Conservation (phyloP, 2,113 vertebrate species). For the Chiloscyllium plagiosum region DNA sequence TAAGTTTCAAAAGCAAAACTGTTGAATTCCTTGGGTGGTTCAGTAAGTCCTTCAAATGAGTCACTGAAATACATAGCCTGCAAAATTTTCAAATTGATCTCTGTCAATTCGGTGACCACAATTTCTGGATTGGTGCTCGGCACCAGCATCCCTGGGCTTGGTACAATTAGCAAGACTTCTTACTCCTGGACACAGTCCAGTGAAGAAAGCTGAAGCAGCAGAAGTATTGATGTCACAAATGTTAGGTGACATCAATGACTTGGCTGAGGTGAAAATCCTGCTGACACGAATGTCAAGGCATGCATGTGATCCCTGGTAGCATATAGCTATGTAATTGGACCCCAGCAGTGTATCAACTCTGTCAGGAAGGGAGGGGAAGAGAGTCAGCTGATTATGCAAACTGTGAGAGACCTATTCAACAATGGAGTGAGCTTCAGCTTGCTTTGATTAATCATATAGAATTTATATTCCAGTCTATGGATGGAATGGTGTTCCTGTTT, state of each 20-base stretch:
- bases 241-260: not conserved
- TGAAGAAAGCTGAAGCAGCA: not conserved
- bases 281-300: not conserved
- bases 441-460: not conserved
- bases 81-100: not conserved
- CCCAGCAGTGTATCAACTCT: not conserved
- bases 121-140: not conserved
- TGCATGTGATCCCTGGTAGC: not conserved
- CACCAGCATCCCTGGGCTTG: not conserved
- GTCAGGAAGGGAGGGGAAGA: not conserved
- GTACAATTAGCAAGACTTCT: not conserved
- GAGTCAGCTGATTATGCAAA: not conserved
- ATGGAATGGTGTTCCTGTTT: not conserved
- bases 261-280: not conserved
- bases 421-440: not conserved
- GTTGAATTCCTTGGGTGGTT: not conserved
- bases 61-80: not conserved
- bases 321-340: not conserved
- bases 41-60: not conserved
- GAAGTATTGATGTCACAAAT: not conserved
- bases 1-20: not conserved
- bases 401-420: not conserved
- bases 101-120: not conserved
- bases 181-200: not conserved
- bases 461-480: not conserved